These are phyloP conservation scores for Epinephelus malabaricus DNA, from an alignment of 2,797 vertebrate genomes.

Conservation along the genomic window DNA sequence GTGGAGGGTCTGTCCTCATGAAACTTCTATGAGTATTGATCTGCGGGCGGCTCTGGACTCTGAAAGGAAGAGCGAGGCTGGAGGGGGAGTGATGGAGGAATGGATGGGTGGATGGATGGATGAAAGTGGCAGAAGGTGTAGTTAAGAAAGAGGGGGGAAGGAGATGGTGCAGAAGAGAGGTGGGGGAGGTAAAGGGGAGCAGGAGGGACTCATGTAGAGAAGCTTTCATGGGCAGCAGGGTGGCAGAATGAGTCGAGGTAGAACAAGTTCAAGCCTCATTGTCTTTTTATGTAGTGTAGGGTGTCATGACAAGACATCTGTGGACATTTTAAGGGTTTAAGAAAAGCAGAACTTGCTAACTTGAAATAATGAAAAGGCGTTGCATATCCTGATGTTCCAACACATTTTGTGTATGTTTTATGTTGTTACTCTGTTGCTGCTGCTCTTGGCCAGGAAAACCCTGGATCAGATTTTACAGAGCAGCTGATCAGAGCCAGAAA, in stretches of 20 bases:
- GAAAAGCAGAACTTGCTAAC: neutral
- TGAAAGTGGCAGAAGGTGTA: conserved; percentile 78
- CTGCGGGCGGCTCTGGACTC: conserved; percentile 71
- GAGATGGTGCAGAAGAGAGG: conserved; percentile 31
- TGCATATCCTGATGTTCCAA: no score
- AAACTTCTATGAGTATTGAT: conserved; percentile 93
- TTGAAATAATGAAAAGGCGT: neutral
- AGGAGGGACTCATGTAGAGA: conserved; percentile 49
- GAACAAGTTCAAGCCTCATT: conserved; percentile 40
- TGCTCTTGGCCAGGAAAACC: neutral
- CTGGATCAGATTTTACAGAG: neutral
- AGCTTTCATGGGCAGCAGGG: conserved; percentile 60
- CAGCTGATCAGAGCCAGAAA: neutral
- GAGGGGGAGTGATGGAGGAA: conserved; percentile 58
- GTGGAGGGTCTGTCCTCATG: conserved; percentile 87
- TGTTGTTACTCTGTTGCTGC: no score
- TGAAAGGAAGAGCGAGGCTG: conserved; percentile 54
- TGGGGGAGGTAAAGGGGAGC: conserved; percentile 28
- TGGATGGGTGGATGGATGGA: conserved; percentile 64
- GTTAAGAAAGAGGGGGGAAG: conserved; percentile 56
- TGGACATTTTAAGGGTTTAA: conserved; percentile 3
- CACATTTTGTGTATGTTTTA: no score
- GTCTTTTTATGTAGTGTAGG: conserved; percentile 3
- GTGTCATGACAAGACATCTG: neutral
- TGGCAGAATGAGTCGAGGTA: conserved; percentile 46